These are phyloP conservation scores for Pterocles orientalis DNA, from an alignment of 2,113 vertebrate genomes.

Conservation along the genomic window DNA sequence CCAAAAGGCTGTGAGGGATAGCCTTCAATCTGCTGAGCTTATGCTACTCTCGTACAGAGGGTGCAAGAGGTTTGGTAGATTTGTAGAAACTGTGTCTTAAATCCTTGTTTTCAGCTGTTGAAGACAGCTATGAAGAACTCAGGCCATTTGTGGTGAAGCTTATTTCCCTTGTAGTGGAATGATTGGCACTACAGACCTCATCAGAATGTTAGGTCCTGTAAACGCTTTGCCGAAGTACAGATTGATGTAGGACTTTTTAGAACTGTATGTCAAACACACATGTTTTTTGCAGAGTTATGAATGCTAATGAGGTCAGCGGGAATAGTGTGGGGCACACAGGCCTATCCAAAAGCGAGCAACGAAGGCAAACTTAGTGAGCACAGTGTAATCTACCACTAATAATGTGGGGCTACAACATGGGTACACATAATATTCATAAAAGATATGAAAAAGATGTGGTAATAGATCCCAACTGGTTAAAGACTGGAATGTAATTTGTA, in stretches of 20 bases:
- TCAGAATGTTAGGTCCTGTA: not conserved
- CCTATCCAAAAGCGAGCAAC: not conserved
- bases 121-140: not conserved
- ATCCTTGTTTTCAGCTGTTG: not conserved
- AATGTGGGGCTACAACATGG: not conserved
- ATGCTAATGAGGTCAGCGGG: not conserved
- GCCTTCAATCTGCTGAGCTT: not conserved
- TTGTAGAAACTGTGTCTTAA: not conserved
- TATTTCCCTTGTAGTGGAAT: not conserved
- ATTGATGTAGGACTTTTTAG: not conserved
- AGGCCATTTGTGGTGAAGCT: not conserved
- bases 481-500: not conserved
- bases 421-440: not conserved
- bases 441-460: no score
- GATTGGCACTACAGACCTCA: not conserved
- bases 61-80: not conserved
- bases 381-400: not conserved
- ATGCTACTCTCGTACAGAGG: accelerated
- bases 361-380: not conserved
- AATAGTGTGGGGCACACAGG: not conserved
- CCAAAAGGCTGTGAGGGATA: not conserved
- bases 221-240: not conserved
- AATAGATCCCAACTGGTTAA: not conserved
- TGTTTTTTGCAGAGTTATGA: not conserved
- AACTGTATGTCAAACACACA: accelerated